Conservation (phyloP, 2,888 invertebrate species). For the Chouioia cunea region DNA sequence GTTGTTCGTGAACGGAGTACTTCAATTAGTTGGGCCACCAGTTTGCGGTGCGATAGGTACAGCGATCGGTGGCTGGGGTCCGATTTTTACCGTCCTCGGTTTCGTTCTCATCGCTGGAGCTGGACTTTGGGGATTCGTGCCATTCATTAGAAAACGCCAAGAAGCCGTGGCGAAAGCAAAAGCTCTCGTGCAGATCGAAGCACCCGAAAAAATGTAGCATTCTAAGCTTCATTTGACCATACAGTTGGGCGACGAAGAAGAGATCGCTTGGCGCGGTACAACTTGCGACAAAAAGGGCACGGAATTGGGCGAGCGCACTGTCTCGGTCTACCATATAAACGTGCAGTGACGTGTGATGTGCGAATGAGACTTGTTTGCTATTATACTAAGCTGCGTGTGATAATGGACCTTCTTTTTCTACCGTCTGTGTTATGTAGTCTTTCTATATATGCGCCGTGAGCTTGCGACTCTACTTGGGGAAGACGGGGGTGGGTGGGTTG, state of each 20-base stretch:
- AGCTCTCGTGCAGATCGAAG: background rate
- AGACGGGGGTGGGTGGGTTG: too few relatives aligned
- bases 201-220: slow-evolving; percentile 36
- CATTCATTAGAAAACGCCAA: slow-evolving; percentile 73
- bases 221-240: background rate
- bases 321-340: slow-evolving; percentile 25
- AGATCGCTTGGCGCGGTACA: slow-evolving; percentile 1
- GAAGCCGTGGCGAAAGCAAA: slow-evolving; percentile 20
- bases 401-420: slow-evolving; percentile 22
- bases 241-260: background rate
- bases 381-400: too few relatives aligned
- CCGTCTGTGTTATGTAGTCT: background rate
- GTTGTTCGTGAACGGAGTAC: slow-evolving; percentile 84
- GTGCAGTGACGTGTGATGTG: slow-evolving; percentile 6
- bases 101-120: slow-evolving; percentile 80
- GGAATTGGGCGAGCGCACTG: slow-evolving; percentile 23
- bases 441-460: too few relatives aligned
- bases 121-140: slow-evolving; percentile 81
- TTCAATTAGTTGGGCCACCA: slow-evolving; percentile 86
- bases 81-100: slow-evolving; percentile 82
- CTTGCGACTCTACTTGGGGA: too few relatives aligned
- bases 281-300: slow-evolving; percentile 8
- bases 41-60: slow-evolving; percentile 83
- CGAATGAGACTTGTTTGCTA: background rate
- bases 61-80: slow-evolving; percentile 75